Base-by-base conservation (phyloP, 2,113 vertebrate species). In the Lontra canadensis region DNA sequence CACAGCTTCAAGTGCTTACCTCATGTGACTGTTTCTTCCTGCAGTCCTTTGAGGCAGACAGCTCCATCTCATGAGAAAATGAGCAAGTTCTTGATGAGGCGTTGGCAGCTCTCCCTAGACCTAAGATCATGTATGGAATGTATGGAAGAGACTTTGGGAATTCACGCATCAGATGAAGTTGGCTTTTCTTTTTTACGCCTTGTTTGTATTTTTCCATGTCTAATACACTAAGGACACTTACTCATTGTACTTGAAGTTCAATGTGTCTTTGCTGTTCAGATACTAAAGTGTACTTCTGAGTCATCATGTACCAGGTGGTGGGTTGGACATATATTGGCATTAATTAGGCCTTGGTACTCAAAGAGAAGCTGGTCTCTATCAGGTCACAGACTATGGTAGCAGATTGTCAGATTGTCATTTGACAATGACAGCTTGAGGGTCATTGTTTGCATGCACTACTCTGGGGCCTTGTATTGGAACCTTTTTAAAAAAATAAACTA, bases 401-500 rank as follows among this genome's bases (percentile, higher is more conserved):
- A 11, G 42, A 89, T 85, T 39, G 87, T 94, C 57, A 59, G 23
- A 59, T 59, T 61, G 93, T 86, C 89, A 93, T 80, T 31, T 15
- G 25, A 78, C 49, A 61, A 7, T 61, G 90, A 49, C 95, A 80
- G 63, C 96, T n/a, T 79, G 88, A 97, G 79, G 95, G 98, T 81
- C 95, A 88, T 74, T 98, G 76, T 94, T 5, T 98, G 98, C 98
- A 98, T 98, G 98, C 93, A 96, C 96, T 98, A 94, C 95, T 95
- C 87, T 84, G 61, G 90, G 90, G 73, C 82, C 95, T 94, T 96
- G 93, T 98, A 97, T 80, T 96, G 94, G 63, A 97, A 96, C 83
- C 91, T 97, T 98, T 98, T 78, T 15, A 3, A 97, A 98, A 15
- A 98, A 99, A 98, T 98, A 98, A 99, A 99, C 59, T 93, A 91